These are phyloP conservation scores for Ptychobarbus kaznakovi DNA, from an alignment of 2,797 vertebrate species.

Conservation along the genomic window DNA sequence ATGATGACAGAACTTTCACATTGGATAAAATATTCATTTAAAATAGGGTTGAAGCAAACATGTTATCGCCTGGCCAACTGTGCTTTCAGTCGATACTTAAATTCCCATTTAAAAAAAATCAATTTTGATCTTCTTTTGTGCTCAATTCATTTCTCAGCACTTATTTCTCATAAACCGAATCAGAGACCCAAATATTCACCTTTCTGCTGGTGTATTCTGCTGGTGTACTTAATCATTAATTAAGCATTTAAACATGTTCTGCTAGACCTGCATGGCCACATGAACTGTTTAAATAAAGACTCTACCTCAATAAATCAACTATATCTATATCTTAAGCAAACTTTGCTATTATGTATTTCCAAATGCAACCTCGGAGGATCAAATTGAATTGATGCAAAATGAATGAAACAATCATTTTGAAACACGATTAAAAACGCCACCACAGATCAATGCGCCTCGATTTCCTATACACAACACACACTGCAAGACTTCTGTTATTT, in stretches of 20 bases:
- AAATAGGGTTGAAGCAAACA: neutral
- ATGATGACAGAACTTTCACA: neutral
- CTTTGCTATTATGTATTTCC: neutral
- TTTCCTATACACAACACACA: slow-evolving; percentile 49
- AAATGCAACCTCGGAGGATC: slow-evolving; percentile 18
- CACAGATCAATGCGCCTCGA: slow-evolving; percentile 47
- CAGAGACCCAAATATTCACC: neutral
- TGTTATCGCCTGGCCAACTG: neutral
- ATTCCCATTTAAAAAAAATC: slow-evolving; percentile 6
- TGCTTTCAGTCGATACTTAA: neutral
- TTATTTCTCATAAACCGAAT: neutral
- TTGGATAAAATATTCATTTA: neutral
- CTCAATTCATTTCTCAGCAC: slow-evolving; percentile 9
- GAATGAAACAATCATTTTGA: slow-evolving; percentile 38
- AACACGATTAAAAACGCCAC: slow-evolving; percentile 45
- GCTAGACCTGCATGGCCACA: neutral
- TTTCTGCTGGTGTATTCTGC: neutral
- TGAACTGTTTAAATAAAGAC: neutral
- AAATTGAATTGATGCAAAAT: slow-evolving; percentile 14
- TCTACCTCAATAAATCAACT: neutral
- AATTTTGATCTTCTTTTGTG: neutral
- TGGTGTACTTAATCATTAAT: neutral
- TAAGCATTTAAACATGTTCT: neutral
- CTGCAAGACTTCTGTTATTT: slow-evolving; percentile 22
- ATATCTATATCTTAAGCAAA: slow-evolving; percentile 15